Evolutionary conservation across 2,113 vertebrate genomes (phyloP).

Genomic region (Chroicocephalus ridibundus): DNA sequence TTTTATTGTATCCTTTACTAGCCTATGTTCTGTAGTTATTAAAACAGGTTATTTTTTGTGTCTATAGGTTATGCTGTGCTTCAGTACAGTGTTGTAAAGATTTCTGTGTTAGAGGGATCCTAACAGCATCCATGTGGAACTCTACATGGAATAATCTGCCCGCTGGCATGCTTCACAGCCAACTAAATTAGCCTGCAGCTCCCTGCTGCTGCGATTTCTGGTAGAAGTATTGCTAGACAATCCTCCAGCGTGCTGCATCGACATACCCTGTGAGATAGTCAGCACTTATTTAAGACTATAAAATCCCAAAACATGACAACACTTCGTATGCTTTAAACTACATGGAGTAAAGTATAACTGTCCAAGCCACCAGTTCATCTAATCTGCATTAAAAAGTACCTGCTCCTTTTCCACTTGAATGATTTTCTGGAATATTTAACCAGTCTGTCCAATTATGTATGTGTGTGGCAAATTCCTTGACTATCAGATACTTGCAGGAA

Average conservation of each 20-base stretch:
- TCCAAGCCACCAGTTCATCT: not conserved
- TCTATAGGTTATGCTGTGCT: not conserved
- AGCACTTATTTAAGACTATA: not conserved
- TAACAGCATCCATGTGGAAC: not conserved
- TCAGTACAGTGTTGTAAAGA: not conserved
- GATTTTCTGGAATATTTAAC: not conserved
- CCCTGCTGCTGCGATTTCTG: not conserved
- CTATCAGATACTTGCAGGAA: conserved; percentile 24
- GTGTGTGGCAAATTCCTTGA: not conserved
- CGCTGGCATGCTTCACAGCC: not conserved
- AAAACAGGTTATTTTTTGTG: not conserved
- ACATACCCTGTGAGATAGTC: not conserved
- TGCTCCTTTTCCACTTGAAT: not conserved
- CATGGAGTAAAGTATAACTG: not conserved
- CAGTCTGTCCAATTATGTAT: not conserved
- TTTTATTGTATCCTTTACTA: not conserved
- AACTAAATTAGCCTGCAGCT: conserved; percentile 18
- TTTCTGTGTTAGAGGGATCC: not conserved
- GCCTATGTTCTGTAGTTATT: not conserved
- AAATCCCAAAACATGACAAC: not conserved
- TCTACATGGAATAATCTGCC: not conserved
- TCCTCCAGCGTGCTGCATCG: not conserved
- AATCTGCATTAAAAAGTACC: not conserved
- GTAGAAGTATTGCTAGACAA: not conserved
- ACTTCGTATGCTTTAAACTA: not conserved